Evolutionary conservation across 1,140 invertebrate genomes (phyloP).

Genomic region (Penaeus vannamei): DNA sequence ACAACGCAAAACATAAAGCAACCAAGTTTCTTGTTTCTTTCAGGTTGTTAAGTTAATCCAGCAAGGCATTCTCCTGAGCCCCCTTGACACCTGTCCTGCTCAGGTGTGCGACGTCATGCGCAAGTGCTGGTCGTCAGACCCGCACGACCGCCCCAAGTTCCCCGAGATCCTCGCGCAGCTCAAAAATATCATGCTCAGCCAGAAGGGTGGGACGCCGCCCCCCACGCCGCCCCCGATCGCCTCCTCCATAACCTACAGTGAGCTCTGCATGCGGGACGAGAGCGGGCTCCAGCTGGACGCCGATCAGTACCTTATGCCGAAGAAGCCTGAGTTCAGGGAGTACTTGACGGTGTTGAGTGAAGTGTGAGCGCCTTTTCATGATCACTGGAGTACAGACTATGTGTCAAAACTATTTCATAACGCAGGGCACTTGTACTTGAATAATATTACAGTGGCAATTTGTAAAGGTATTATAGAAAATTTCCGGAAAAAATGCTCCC

Average conservation of each 20-base stretch:
- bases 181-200: neutral
- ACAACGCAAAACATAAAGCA: no score
- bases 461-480: no score
- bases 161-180: constrained; percentile 75
- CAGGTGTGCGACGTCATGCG: constrained; percentile 86
- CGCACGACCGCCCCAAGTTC: constrained; percentile 84
- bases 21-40: constrained; percentile 28
- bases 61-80: constrained; percentile 86
- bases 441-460: no score
- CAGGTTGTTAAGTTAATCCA: constrained; percentile 87
- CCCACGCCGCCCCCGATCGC: neutral
- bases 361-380: constrained; percentile 9
- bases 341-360: constrained; percentile 51
- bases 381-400: no score
- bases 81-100: constrained; percentile 85
- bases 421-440: no score
- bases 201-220: neutral
- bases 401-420: no score
- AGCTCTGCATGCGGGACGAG: constrained; percentile 57
- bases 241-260: constrained; percentile 55
- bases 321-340: constrained; percentile 32
- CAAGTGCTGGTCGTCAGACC: constrained; percentile 88
- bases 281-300: constrained; percentile 28
- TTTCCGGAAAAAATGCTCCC: no score
- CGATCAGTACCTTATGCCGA: constrained; percentile 54